Percentiles rank a stretch among this genome's conserved stretches.
Conservation (phyloP, 2,888 invertebrate genomes). For the Gymnoscelis rufifasciata region DNA sequence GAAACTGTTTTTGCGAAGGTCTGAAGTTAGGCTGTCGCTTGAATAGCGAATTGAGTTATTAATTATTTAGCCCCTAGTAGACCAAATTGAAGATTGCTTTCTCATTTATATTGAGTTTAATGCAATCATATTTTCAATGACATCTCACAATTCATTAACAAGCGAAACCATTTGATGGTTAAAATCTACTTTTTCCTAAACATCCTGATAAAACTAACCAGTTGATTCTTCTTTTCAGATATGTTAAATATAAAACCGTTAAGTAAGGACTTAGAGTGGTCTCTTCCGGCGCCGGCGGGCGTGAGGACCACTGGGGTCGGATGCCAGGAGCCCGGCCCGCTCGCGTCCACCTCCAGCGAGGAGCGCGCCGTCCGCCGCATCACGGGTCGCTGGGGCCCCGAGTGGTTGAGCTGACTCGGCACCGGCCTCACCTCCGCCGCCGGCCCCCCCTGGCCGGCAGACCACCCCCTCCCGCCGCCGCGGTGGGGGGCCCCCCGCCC, state of each 20-base stretch:
- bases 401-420: conserved; percentile 99
- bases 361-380: conserved; percentile 72
- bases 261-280: conserved; percentile 73
- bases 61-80: no score
- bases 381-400: conserved; percentile 94
- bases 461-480: conserved; percentile 71
- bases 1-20: no score
- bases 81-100: no score
- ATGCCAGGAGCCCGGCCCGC: conserved; percentile 46
- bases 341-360: conserved; percentile 64
- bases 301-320: conserved; percentile 65
- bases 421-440: conserved; percentile 46
- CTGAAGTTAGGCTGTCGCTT: no score
- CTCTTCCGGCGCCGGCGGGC: conserved; percentile 62
- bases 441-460: conserved; percentile 63
- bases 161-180: no score
- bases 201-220: no score
- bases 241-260: conserved; percentile 79
- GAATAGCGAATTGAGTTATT: no score
- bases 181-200: no score
- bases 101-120: no score
- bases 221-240: conserved; percentile 46
- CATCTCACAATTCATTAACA: no score
- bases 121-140: no score
- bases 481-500: conserved; percentile 72